Evolutionary conservation across 92 coral and sea anemone species (phyloP).

Genomic region (Montipora capitata): DNA sequence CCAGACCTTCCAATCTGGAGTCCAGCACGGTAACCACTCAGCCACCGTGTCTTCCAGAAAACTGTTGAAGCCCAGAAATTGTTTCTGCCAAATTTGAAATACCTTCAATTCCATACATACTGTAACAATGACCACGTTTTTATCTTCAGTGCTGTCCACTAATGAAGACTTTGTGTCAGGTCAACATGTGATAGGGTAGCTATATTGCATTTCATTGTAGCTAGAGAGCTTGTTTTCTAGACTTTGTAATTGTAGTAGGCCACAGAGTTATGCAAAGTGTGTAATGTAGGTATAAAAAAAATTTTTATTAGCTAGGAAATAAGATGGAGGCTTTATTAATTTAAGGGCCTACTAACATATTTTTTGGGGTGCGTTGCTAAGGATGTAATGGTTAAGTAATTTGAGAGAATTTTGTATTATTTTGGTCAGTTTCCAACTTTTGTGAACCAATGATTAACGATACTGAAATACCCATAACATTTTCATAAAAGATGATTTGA

Average conservation of each 20-base stretch:
- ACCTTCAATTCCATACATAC: constrained; percentile 1
- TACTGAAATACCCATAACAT: no score
- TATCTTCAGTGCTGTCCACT: constrained; percentile 9
- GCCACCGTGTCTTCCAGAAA: constrained; percentile 6
- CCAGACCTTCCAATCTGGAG: neutral
- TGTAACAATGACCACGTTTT: constrained; percentile 16
- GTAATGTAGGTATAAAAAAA: constrained; percentile 1
- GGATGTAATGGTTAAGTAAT: no score
- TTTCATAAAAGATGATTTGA: no score
- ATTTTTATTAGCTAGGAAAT: neutral
- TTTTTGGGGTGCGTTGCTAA: no score
- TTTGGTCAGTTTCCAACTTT: no score
- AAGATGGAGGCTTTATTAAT: neutral
- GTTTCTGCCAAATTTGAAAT: constrained; percentile 18
- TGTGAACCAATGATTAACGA: no score
- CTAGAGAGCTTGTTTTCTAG: no score
- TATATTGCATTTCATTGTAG: no score
- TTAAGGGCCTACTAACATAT: no score
- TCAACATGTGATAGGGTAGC: no score
- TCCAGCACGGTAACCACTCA: neutral
- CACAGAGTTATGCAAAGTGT: neutral
- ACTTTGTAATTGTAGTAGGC: neutral
- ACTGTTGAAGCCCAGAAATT: constrained; percentile 19
- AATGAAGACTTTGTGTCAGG: constrained; percentile 19
- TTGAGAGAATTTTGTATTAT: no score